phyloP scores from a whole-genome alignment of 2,113 vertebrate species.

The Beaufortia kweichowensis region DNA sequence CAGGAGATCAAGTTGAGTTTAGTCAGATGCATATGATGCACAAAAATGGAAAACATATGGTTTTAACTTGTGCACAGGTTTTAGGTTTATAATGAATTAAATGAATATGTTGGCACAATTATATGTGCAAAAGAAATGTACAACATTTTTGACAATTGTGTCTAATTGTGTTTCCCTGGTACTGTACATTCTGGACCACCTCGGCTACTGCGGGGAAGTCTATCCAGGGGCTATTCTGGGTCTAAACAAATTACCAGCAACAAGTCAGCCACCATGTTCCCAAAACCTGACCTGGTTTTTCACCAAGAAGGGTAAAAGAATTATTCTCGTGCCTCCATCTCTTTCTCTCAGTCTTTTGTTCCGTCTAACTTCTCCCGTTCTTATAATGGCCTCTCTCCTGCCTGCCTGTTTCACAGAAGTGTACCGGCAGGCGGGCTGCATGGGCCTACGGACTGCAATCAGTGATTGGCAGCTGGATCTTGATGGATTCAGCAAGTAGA shows the following conservation, averaged over 20 bases:
- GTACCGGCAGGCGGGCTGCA: neutral
- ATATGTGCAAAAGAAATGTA: too few species aligned
- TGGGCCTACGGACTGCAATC: slow-evolving; percentile 22
- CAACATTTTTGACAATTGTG: too few species aligned
- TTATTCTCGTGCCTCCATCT: neutral
- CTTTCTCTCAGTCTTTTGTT: slow-evolving; percentile 10
- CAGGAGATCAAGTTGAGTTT: too few species aligned
- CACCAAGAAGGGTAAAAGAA: neutral
- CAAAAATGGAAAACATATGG: too few species aligned
- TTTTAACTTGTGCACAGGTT: too few species aligned
- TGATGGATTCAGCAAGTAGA: slow-evolving; percentile 66
- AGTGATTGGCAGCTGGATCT: slow-evolving; percentile 67
- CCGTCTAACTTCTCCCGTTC: neutral
- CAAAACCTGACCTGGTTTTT: neutral
- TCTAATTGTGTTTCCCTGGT: too few species aligned
- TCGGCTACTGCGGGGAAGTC: neutral
- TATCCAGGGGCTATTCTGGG: neutral
- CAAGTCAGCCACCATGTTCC: neutral
- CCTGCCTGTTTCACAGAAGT: neutral
- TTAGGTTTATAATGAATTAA: too few species aligned
- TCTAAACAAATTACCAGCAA: too few species aligned
- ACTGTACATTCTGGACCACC: neutral
- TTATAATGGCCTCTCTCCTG: slow-evolving; percentile 31
- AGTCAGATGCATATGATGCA: too few species aligned
- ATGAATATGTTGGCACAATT: too few species aligned